phyloP scores from a whole-genome alignment of 2,888 invertebrate species.

The Mimachlamys varia region DNA sequence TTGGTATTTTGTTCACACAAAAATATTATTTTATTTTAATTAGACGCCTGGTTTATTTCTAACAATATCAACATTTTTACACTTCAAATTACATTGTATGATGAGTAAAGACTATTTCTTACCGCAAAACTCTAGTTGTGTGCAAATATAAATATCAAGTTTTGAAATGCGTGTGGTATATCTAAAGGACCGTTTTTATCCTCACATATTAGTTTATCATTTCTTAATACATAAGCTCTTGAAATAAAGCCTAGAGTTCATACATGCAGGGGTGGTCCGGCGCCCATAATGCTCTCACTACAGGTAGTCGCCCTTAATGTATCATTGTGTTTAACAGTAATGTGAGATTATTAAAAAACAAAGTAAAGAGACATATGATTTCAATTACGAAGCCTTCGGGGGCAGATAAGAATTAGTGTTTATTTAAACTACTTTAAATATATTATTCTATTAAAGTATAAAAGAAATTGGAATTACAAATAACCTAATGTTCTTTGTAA shows the following conservation, averaged over 20 bases:
- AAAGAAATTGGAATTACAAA: slow-evolving; percentile 7
- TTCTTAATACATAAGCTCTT: slow-evolving; percentile 16
- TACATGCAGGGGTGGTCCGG: slow-evolving; percentile 16
- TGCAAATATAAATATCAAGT: not conserved
- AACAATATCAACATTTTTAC: not conserved
- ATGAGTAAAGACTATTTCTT: not conserved
- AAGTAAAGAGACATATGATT: slow-evolving; percentile 21
- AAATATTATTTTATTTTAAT: not conserved
- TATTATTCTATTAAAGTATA: slow-evolving; percentile 31
- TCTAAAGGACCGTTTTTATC: slow-evolving; percentile 13
- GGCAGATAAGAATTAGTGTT: slow-evolving; percentile 32
- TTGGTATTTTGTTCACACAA: not conserved
- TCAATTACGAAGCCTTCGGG: slow-evolving; percentile 5
- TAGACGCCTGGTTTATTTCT: not conserved
- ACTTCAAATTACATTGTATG: not conserved
- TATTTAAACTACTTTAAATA: not conserved
- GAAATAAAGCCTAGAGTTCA: slow-evolving; percentile 8
- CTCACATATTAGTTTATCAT: slow-evolving; percentile 7
- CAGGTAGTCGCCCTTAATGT: slow-evolving; percentile 9
- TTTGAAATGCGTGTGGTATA: slow-evolving; percentile 2
- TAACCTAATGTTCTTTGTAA: slow-evolving; percentile 21
- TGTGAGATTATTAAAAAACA: slow-evolving; percentile 27
- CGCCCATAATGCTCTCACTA: not conserved
- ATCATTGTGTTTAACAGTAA: slow-evolving; percentile 3
- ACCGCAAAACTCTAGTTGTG: not conserved